Conservation (phyloP, 1,140 invertebrate genomes). For the Dinothrombium tinctorium region DNA sequence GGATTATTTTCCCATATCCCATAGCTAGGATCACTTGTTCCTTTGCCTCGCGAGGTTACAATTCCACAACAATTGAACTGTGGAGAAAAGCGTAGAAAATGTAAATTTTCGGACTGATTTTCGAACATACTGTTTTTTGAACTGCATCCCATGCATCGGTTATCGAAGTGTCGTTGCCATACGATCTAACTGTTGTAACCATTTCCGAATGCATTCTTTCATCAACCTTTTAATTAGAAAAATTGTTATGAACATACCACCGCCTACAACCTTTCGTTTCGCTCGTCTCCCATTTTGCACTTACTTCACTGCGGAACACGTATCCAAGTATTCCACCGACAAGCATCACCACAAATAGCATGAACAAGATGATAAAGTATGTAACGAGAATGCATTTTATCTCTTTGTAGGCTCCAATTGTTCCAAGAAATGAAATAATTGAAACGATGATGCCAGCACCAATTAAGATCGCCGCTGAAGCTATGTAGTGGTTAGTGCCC, state of each 20-base stretch:
- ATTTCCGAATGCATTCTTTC: conserved; percentile 37
- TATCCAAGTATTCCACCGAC: conserved; percentile 58
- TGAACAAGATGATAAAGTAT: conserved; percentile 60
- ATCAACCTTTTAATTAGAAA: conserved; percentile 17
- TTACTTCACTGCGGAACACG: conserved; percentile 39
- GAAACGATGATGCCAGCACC: conserved; percentile 46
- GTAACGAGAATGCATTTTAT: conserved; percentile 56
- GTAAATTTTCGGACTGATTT: background rate
- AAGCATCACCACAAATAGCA: conserved; percentile 62
- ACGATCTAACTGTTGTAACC: conserved; percentile 35
- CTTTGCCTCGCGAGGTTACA: background rate
- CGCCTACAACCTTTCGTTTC: too few relatives aligned
- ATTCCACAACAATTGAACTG: conserved; percentile 62
- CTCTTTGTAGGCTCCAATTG: conserved; percentile 55
- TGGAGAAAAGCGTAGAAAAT: conserved; percentile 14
- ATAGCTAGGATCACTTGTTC: background rate
- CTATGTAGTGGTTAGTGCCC: conserved; percentile 13
- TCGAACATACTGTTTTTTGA: conserved; percentile 13
- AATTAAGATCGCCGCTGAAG: conserved; percentile 48
- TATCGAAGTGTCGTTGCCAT: conserved; percentile 25
- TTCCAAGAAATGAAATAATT: conserved; percentile 56
- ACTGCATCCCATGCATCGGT: conserved; percentile 47
- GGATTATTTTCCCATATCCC: background rate
- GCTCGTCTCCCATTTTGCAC: too few relatives aligned
- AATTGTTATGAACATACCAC: too few relatives aligned